Evolutionary conservation across 2,888 invertebrate species (phyloP).

Genomic region (Epsilonema sp.): DNA sequence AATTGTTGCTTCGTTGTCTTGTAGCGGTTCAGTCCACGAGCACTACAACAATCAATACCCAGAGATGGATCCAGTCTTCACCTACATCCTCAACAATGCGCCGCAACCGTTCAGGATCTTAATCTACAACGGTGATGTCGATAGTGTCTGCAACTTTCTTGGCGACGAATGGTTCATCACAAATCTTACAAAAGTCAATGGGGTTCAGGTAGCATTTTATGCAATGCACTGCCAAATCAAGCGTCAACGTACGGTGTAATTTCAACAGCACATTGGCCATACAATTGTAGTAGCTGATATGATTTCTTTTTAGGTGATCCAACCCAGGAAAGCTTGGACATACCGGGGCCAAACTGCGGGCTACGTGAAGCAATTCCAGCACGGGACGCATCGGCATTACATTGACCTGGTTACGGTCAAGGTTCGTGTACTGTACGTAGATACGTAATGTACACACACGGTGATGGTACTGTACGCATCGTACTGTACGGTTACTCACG

Average conservation of each 20-base stretch:
- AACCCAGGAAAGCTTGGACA: not conserved
- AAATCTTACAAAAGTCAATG: not conserved
- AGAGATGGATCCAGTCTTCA: not conserved
- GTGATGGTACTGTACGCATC: too few species aligned
- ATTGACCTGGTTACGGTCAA: not conserved
- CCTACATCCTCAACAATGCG: not conserved
- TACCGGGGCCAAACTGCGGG: not conserved
- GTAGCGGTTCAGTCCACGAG: too few species aligned
- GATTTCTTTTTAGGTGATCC: constrained; percentile 5
- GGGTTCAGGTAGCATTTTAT: not conserved
- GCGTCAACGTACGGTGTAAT: too few species aligned
- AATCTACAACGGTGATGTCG: constrained; percentile 3
- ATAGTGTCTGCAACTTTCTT: constrained; percentile 3
- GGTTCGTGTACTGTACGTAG: not conserved
- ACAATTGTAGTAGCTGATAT: too few species aligned
- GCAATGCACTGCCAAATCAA: too few species aligned
- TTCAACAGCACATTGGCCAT: too few species aligned
- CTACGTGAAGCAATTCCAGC: not conserved
- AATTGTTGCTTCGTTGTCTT: not conserved
- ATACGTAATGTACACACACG: not conserved
- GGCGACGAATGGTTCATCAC: constrained; percentile 2
- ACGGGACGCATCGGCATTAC: too few species aligned
- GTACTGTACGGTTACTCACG: too few species aligned
- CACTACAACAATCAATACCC: not conserved
- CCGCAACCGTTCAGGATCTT: not conserved